phyloP scores from a whole-genome alignment of 2,797 vertebrate species.

The Xiphorhynchus erythropygius region DNA sequence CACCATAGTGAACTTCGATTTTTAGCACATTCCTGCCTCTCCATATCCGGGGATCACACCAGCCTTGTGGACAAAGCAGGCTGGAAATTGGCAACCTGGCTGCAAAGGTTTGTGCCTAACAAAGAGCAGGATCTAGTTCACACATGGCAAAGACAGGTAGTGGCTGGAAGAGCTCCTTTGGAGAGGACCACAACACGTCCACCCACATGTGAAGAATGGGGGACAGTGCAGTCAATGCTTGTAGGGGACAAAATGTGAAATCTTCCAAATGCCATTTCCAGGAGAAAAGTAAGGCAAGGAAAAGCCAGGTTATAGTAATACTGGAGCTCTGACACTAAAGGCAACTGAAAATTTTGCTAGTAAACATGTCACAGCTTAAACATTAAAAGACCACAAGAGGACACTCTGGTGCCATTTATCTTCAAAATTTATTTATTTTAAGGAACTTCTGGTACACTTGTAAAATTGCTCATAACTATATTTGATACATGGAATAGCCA shows the following conservation, averaged over 20 bases:
- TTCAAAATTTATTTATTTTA: not conserved
- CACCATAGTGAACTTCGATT: not conserved
- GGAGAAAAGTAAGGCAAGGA: not conserved
- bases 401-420: constrained; percentile 10
- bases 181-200: not conserved
- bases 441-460: not conserved
- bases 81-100: not conserved
- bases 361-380: not conserved
- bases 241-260: not conserved
- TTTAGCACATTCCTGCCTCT: constrained; percentile 35
- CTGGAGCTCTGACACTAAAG: not conserved
- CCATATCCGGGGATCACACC: not conserved
- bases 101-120: not conserved
- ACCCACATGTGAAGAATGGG: not conserved
- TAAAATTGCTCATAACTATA: not conserved
- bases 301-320: fast-evolving
- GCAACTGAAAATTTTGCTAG: not conserved
- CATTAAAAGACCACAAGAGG: constrained; percentile 56
- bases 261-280: not conserved
- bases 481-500: not conserved
- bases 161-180: not conserved
- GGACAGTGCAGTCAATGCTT: not conserved
- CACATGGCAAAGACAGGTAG: not conserved
- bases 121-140: not conserved
- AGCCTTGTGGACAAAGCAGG: not conserved